Base-by-base conservation (phyloP, 2,797 vertebrate genomes). In the Anguilla megastoma region DNA sequence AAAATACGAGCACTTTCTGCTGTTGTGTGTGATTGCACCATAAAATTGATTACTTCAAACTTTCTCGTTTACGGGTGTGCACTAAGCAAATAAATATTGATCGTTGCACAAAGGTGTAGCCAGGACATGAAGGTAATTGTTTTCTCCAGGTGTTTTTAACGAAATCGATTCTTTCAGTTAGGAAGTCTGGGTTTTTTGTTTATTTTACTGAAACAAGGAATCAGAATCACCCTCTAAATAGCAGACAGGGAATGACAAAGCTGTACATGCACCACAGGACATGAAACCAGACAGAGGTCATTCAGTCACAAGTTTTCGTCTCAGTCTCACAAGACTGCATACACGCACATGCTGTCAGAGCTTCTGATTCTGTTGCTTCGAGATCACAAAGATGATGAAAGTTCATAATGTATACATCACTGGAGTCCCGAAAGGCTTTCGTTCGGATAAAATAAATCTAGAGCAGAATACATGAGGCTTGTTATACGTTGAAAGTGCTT, bases 41-140 rank as follows among this genome's bases (percentile, higher is more conserved):
- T 79, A 79, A 79, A 79, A 79, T 79, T 79, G 74, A 79, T 79
- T 79, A 79, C 36, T 41, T 76, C 71, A 76, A 76, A 76, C 71
- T 76, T 30, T 76, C 74, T 79, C 74, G 18, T 79, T 79, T 79
- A 79, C 16, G 74, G 74, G 74, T 45, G 74, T 41, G 74, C 14
- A 36, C 74, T 45, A 79, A 79, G 36, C 74, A 79, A 79, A 79
- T 45, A 41, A 79, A 79, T 79, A 79, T 79, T 45, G 74, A 79
- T 79, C 4, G 74, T 79, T 45, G 33, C 16, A 18, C 12, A 79
- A 79, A 79, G 74, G 74, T 79, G 74, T 45, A 41, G 36, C 14
- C 71, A 36, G 71, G 33, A 76, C 71, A 76, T 21, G 71, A 41
- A 45, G 36, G 36, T 41, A 79, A 79, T 79, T 79, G 33, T 79